Evolutionary conservation across 53 echinoderm and acorn worm genomes (phyloP).

Genomic region (Henricia sp.): DNA sequence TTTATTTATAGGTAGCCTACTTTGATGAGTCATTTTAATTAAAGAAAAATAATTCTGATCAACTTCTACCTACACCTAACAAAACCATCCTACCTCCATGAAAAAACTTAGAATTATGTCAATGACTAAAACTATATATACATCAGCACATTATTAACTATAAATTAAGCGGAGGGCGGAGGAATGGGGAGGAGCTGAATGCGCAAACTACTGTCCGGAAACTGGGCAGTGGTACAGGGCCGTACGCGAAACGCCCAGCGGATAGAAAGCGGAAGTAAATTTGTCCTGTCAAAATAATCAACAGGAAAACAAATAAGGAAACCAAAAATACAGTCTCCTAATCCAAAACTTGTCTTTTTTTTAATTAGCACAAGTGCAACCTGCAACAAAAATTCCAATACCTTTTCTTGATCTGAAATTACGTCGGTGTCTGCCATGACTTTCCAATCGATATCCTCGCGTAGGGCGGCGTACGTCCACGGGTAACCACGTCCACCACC

Average conservation of each 20-base stretch:
- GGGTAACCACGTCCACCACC: no score
- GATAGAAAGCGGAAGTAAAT: constrained; percentile 52
- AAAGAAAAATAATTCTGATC: no score
- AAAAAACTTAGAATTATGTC: no score
- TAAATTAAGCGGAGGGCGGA: no score
- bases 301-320: neutral
- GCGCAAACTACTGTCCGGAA: constrained; percentile 60
- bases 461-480: neutral
- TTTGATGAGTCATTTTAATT: no score
- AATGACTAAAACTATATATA: no score
- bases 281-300: neutral
- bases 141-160: no score
- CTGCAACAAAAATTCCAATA: constrained; percentile 20
- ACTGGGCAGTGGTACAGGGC: constrained; percentile 24
- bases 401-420: constrained; percentile 88
- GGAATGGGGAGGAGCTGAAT: no score
- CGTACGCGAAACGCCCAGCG: constrained; percentile 15
- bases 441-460: constrained; percentile 14
- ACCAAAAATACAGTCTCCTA: no score
- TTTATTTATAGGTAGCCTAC: no score
- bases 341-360: neutral
- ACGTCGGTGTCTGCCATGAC: constrained; percentile 73
- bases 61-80: no score
- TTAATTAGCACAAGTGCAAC: neutral
- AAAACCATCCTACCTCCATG: no score